Percentiles rank a stretch among this genome's conserved stretches.
Conservation (phyloP, 2,888 invertebrate species). For the Conus canariensis region DNA sequence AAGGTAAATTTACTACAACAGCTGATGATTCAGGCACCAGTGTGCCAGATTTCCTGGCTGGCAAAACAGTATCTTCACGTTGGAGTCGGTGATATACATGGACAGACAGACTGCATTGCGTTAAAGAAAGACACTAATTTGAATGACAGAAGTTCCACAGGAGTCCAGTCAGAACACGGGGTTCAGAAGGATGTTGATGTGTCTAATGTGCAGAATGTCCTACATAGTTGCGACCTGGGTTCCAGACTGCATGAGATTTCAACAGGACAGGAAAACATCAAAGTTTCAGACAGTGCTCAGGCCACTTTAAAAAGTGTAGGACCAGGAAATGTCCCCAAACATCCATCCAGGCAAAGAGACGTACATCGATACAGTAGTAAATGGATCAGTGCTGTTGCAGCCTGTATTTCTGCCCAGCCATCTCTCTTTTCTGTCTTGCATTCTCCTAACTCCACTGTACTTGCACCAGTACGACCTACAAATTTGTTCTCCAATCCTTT, state of each 20-base stretch:
- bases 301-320: neutral
- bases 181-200: neutral
- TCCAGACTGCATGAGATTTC: neutral
- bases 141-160: neutral
- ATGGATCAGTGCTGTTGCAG: constrained; percentile 35
- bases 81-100: neutral
- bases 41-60: neutral
- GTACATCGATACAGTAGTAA: neutral
- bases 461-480: neutral
- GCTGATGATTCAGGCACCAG: neutral
- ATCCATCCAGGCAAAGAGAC: neutral
- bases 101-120: neutral
- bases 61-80: neutral
- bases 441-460: neutral
- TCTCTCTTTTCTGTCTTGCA: neutral
- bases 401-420: constrained; percentile 15
- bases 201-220: neutral
- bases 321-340: neutral
- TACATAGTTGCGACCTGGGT: neutral
- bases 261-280: neutral
- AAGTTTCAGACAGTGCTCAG: neutral
- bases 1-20: neutral
- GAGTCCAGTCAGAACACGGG: neutral
- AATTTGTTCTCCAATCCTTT: neutral
- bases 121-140: neutral